Evolutionary conservation across 2,113 vertebrate genomes (phyloP).

Genomic region (Coracopsis vasa): DNA sequence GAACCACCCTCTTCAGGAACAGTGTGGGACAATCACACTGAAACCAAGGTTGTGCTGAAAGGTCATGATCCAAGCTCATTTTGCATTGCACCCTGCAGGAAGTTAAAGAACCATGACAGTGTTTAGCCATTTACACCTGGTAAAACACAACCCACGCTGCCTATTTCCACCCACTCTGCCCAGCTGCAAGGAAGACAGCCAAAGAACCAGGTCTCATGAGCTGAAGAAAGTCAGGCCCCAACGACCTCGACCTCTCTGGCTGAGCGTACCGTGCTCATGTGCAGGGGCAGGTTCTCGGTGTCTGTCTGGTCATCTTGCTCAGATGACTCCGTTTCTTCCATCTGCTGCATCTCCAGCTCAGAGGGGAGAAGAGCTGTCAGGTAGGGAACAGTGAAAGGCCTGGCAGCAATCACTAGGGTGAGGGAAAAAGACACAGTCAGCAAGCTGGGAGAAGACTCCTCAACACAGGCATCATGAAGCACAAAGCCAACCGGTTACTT

Average conservation of each 20-base stretch:
- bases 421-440: not conserved
- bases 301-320: conserved; percentile 98
- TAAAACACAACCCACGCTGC: not conserved
- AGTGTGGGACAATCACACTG: not conserved
- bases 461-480: not conserved
- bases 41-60: not conserved
- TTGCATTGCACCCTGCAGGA: not conserved
- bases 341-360: conserved; percentile 92
- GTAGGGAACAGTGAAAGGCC: conserved; percentile 88
- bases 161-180: not conserved
- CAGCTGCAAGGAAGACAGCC: not conserved
- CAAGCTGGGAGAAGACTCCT: not conserved
- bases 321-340: conserved; percentile 96
- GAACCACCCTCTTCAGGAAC: not conserved
- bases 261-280: conserved; percentile 77
- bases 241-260: not conserved
- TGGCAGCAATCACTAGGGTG: conserved; percentile 90
- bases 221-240: not conserved
- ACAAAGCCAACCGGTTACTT: not conserved
- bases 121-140: not conserved
- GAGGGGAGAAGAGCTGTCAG: conserved; percentile 94
- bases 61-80: not conserved
- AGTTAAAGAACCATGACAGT: not conserved
- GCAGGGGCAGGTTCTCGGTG: conserved; percentile 85
- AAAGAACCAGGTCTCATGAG: not conserved